Percentiles rank a stretch among this genome's conserved stretches.
Conservation (phyloP, 2,888 invertebrate genomes). For the Deladenus siricidicola region DNA sequence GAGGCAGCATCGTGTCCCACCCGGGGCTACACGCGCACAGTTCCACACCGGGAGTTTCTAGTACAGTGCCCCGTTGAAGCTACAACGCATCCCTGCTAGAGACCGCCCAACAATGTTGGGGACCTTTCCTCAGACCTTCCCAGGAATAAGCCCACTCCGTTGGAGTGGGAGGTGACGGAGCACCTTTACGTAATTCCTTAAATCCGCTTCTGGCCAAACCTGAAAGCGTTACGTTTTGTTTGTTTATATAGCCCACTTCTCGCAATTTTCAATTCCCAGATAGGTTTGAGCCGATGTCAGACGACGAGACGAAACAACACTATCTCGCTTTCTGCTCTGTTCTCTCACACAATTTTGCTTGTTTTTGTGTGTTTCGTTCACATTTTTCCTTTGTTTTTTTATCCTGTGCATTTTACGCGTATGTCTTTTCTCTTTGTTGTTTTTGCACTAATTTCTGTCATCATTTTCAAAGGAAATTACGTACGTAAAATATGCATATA, state of each 20-base stretch:
- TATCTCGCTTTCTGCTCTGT: too few relatives aligned
- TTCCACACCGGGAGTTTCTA: conserved; percentile 5
- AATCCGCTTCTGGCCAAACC: conserved; percentile 16
- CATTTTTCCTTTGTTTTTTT: too few relatives aligned
- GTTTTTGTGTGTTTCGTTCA: too few relatives aligned
- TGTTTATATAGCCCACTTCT: neutral
- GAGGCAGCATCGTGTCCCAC: conserved; percentile 5
- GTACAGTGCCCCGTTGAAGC: conserved; percentile 14
- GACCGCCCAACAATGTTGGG: conserved; percentile 3
- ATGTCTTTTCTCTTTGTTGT: too few relatives aligned
- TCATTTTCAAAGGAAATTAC: too few relatives aligned
- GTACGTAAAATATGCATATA: too few relatives aligned
- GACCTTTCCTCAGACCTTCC: conserved; percentile 21
- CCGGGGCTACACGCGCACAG: conserved; percentile 5
- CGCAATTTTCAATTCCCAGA: too few relatives aligned
- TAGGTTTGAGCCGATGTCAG: too few relatives aligned
- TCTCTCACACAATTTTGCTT: too few relatives aligned
- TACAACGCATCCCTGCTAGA: conserved; percentile 11
- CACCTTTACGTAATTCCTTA: conserved; percentile 14
- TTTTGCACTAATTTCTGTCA: too few relatives aligned
- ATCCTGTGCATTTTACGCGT: too few relatives aligned
- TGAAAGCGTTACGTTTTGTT: neutral
- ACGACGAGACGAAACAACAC: too few relatives aligned
- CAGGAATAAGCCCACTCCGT: conserved; percentile 4
- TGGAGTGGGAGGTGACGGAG: conserved; percentile 5